Base-by-base conservation (phyloP, 2,113 vertebrate species). In the Oceanodroma tethys region DNA sequence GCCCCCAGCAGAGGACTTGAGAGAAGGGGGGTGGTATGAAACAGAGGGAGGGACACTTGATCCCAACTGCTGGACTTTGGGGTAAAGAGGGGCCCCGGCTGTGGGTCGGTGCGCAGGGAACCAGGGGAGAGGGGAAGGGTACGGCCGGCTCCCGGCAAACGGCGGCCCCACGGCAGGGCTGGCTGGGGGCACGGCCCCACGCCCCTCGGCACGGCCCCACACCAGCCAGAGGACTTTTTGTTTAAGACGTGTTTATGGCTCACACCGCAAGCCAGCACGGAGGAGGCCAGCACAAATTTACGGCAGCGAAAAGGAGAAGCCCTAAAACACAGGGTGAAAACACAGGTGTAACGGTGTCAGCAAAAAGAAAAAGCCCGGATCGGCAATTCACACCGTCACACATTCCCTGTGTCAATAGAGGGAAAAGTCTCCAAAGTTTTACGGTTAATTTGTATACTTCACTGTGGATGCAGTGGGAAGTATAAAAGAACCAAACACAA, bases 171-270 rank as follows among this genome's bases (percentile, higher is more conserved):
- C 5, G 3, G 55, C 32, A 21, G 32, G 42, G 72, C 53, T 26
- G 71, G 42, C 40, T 7, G 8, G 11, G 58, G 68, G 68, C 19
- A 71, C 19, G 13, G 67, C n/a, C 18, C 67, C 47, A 21, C 6
- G 34, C 47, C 26, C 9, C 0, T 6, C 18, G 1, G 19, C 43
- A 32, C 4, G 2, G 59, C 59, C 30, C 18, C 32, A 0, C 4
- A 1, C 62, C 34, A 7, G 63, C 26, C 52, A 7, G 25, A 18
- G 10, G 3, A 8, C 14, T 6, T 25, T 6, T 25, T 6, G 30
- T 13, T 26, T 13, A 19, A 58, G 52, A 79, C 1, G 1, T 1
- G 15, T 19, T 16, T 27, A 34, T 34, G 72, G 76, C 75, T 55
- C 38, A 18, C 38, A 6, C 5, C 13, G 3, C 67, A 40, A 29